Percentiles rank a stretch among this genome's conserved stretches.
Conservation (phyloP, 2,888 invertebrate species). For the Druceiella hillmani region DNA sequence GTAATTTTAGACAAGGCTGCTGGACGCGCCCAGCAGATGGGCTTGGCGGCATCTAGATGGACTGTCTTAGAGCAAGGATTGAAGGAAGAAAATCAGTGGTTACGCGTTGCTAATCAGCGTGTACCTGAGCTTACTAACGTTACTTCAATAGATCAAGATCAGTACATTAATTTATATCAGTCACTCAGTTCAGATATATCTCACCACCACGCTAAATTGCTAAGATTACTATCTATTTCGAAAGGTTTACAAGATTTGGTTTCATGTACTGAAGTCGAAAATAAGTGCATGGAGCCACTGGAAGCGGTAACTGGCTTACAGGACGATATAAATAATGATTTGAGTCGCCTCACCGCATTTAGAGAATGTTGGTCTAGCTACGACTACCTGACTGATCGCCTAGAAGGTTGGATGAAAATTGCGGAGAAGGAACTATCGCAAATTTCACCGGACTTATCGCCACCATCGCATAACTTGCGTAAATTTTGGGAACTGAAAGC, state of each 20-base stretch:
- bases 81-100: slow-evolving; percentile 78
- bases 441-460: slow-evolving; percentile 59
- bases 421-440: slow-evolving; percentile 66
- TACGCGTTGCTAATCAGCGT: slow-evolving; percentile 77
- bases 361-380: slow-evolving; percentile 74
- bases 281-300: slow-evolving; percentile 65
- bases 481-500: slow-evolving; percentile 88
- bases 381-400: slow-evolving; percentile 64
- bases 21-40: slow-evolving; percentile 75
- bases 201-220: slow-evolving; percentile 72
- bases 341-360: slow-evolving; percentile 67
- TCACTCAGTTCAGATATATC: slow-evolving; percentile 73
- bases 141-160: slow-evolving; percentile 78
- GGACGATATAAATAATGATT: slow-evolving; percentile 68
- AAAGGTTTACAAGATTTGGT: slow-evolving; percentile 70
- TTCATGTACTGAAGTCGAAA: slow-evolving; percentile 67
- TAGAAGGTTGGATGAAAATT: slow-evolving; percentile 71
- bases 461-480: slow-evolving; percentile 66
- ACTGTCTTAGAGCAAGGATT: slow-evolving; percentile 73
- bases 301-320: slow-evolving; percentile 68
- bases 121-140: slow-evolving; percentile 77
- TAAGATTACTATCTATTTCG: slow-evolving; percentile 66
- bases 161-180: slow-evolving; percentile 78
- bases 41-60: slow-evolving; percentile 81
- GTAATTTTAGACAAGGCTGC: slow-evolving; percentile 76